phyloP scores from a whole-genome alignment of 2,113 vertebrate species.

The Lampris megalopsis region DNA sequence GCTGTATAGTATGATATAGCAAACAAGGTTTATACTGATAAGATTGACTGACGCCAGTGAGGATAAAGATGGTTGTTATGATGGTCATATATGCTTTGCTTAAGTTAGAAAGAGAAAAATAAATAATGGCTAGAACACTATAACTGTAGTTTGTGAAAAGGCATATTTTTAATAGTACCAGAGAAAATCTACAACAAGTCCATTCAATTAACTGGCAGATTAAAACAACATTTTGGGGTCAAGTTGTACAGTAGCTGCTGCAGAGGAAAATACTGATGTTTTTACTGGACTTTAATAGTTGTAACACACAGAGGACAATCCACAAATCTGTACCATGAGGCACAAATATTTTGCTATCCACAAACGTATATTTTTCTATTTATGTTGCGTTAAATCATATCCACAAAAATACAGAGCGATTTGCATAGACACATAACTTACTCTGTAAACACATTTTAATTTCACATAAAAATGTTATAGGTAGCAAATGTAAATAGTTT shows the following conservation, averaged over 20 bases:
- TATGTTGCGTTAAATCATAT: too few relatives aligned
- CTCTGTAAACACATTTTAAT: too few relatives aligned
- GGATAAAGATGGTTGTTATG: conserved; percentile 18
- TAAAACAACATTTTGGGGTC: conserved; percentile 1
- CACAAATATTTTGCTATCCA: too few relatives aligned
- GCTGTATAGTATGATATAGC: conserved; percentile 15
- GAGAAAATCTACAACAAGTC: background rate
- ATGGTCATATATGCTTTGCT: background rate
- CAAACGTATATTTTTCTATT: too few relatives aligned
- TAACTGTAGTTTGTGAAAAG: background rate
- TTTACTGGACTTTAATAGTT: too few relatives aligned
- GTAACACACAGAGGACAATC: too few relatives aligned
- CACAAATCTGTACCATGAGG: too few relatives aligned
- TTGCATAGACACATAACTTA: too few relatives aligned
- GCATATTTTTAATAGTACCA: too few relatives aligned
- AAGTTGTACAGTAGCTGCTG: background rate
- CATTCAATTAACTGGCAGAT: conserved; percentile 2
- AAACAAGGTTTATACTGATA: conserved; percentile 53
- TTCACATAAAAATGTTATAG: too few relatives aligned
- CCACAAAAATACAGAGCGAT: too few relatives aligned
- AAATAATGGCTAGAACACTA: background rate
- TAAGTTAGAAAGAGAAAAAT: background rate
- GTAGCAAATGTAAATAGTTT: too few relatives aligned
- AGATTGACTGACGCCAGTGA: background rate
- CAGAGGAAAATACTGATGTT: background rate